A percentile compares a stretch with the other conserved stretches of the same genome.
Conservation (phyloP, 2,797 vertebrate genomes). For the Bufotes viridis region DNA sequence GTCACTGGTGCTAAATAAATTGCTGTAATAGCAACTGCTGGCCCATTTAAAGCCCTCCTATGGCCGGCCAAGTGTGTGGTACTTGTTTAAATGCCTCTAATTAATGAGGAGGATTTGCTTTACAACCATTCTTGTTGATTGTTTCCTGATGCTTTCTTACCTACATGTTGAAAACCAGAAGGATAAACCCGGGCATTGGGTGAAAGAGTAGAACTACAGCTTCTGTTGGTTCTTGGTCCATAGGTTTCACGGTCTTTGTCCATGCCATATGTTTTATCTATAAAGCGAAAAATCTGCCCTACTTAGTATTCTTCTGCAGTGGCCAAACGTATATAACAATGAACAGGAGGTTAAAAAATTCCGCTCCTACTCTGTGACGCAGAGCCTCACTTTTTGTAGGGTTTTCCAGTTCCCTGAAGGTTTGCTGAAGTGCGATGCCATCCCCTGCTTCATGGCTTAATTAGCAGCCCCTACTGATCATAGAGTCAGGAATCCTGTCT, state of each 20-base stretch:
- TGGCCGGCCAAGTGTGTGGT: slow-evolving; percentile 58
- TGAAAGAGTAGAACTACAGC: not conserved
- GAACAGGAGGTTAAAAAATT: not conserved
- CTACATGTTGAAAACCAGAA: slow-evolving; percentile 19
- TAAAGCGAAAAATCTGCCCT: not conserved
- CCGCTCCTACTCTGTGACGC: no score
- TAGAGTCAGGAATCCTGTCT: no score
- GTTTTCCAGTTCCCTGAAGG: no score
- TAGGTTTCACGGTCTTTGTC: not conserved
- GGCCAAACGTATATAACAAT: no score
- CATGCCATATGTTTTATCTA: not conserved
- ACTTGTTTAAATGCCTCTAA: slow-evolving; percentile 41
- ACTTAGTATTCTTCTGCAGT: not conserved
- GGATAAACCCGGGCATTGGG: not conserved
- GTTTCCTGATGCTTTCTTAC: slow-evolving; percentile 1
- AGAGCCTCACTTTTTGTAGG: not conserved
- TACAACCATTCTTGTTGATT: slow-evolving; percentile 35
- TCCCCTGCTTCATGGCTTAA: not conserved
- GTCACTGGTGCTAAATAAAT: slow-evolving; percentile 67
- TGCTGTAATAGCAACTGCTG: slow-evolving; percentile 52
- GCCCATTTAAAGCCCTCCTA: slow-evolving; percentile 36
- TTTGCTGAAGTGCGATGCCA: not conserved
- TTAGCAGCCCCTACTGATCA: no score
- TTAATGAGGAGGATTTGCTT: slow-evolving; percentile 43
- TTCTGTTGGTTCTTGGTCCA: not conserved